These are phyloP conservation scores for Drosophila cardini DNA, from an alignment of 1,140 invertebrate genomes.

Conservation along the genomic window DNA sequence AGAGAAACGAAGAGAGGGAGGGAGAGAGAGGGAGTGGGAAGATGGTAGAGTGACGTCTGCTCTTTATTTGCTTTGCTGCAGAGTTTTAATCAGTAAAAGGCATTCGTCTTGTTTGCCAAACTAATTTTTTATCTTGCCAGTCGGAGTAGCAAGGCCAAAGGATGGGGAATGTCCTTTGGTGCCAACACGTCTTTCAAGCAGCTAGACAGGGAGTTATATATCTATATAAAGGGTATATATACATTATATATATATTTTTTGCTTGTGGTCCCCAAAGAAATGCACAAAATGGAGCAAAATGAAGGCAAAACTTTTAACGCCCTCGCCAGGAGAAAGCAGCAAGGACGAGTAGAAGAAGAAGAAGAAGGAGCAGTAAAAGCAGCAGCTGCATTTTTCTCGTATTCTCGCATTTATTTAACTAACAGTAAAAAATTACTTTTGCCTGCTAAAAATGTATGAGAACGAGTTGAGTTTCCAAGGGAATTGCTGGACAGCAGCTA, in stretches of 20 bases:
- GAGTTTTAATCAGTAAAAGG: constrained; percentile 83
- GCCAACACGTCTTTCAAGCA: constrained; percentile 72
- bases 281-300: constrained; percentile 46
- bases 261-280: constrained; percentile 69
- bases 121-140: constrained; percentile 82
- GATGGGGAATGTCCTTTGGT: constrained; percentile 23
- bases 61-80: constrained; percentile 27
- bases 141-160: constrained; percentile 44
- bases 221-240: constrained; percentile 11
- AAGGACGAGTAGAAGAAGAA: constrained; percentile 29
- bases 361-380: constrained; percentile 2
- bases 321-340: constrained; percentile 58
- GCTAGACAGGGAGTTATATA: constrained; percentile 65
- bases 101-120: constrained; percentile 84
- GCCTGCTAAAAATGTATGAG: constrained; percentile 46
- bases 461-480: constrained; percentile 56
- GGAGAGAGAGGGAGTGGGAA: background rate
- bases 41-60: constrained; percentile 16
- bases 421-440: constrained; percentile 84
- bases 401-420: constrained; percentile 82
- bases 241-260: constrained; percentile 27
- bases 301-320: constrained; percentile 77
- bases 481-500: constrained; percentile 41
- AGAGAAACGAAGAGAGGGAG: background rate
- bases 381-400: constrained; percentile 64